Conservation (phyloP, 2,888 invertebrate species). For the Baronia brevicornis region DNA sequence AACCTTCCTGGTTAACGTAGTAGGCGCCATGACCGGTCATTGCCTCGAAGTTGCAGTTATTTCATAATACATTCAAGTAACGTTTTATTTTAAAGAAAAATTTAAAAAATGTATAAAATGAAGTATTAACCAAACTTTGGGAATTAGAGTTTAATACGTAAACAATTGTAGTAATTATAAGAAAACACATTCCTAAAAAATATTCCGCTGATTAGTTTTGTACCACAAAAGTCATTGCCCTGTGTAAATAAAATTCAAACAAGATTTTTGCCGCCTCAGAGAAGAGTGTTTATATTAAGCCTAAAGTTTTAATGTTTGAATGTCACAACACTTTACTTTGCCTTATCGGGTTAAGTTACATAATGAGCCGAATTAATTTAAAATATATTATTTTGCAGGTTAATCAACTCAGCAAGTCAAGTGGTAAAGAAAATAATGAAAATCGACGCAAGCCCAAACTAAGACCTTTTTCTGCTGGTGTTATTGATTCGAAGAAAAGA, state of each 20-base stretch:
- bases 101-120: conserved; percentile 36
- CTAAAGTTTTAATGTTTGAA: not conserved
- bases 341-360: not conserved
- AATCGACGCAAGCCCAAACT: conserved; percentile 54
- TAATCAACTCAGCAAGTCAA: conserved; percentile 45
- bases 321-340: not conserved
- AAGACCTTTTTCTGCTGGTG: conserved; percentile 61
- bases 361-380: not conserved
- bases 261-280: conserved; percentile 4
- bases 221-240: conserved; percentile 7
- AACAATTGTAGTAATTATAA: not conserved
- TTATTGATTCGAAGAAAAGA: conserved; percentile 65
- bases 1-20: conserved; percentile 36
- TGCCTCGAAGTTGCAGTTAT: conserved; percentile 69
- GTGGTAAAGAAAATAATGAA: conserved; percentile 48
- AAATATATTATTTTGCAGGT: conserved; percentile 31
- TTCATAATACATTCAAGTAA: conserved; percentile 53
- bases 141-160: not conserved
- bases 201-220: not conserved
- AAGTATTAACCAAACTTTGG: not conserved
- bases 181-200: not conserved
- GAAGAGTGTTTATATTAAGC: conserved; percentile 1
- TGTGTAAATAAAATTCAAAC: conserved; percentile 8
- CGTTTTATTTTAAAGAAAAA: conserved; percentile 54
- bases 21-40: conserved; percentile 57